These are phyloP conservation scores for Bovichtus diacanthus DNA, from an alignment of 2,797 vertebrate genomes.

Conservation along the genomic window DNA sequence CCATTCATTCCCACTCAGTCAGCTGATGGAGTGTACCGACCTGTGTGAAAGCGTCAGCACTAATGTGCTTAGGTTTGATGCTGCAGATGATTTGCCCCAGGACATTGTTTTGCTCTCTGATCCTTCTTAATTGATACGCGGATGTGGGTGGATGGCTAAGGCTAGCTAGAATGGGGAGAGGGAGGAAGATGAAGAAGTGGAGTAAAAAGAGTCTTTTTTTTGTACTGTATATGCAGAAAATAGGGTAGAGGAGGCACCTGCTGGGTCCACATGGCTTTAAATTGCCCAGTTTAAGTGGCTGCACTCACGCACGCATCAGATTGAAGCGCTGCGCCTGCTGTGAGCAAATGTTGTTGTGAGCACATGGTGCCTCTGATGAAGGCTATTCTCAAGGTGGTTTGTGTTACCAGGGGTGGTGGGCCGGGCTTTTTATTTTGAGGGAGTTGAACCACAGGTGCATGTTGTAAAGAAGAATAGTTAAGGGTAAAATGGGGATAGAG, in stretches of 20 bases:
- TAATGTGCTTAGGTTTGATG: constrained; percentile 66
- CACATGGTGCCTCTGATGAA: constrained; percentile 72
- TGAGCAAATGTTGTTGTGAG: constrained; percentile 54
- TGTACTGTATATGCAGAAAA: constrained; percentile 21
- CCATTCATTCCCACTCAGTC: constrained; percentile 37
- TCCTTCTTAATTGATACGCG: constrained; percentile 69
- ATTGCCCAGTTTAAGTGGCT: constrained; percentile 72
- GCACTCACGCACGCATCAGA: constrained; percentile 76
- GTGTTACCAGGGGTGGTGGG: constrained; percentile 49
- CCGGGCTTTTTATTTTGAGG: constrained; percentile 30
- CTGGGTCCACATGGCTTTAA: constrained; percentile 78
- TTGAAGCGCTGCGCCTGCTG: constrained; percentile 71
- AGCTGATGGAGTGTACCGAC: constrained; percentile 38
- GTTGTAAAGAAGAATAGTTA: constrained; percentile 44
- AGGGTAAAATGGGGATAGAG: constrained; percentile 21
- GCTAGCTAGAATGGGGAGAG: constrained; percentile 23
- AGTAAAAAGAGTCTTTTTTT: constrained; percentile 29
- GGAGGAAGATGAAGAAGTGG: constrained; percentile 40
- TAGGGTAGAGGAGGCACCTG: constrained; percentile 67
- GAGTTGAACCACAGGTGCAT: constrained; percentile 71
- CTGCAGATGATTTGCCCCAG: constrained; percentile 75
- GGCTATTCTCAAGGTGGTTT: constrained; percentile 62
- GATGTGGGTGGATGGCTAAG: constrained; percentile 67
- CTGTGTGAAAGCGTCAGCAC: constrained; percentile 42
- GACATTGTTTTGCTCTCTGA: constrained; percentile 68